Conservation (phyloP, 1,140 invertebrate species). For the Pachypeltis micranthus region DNA sequence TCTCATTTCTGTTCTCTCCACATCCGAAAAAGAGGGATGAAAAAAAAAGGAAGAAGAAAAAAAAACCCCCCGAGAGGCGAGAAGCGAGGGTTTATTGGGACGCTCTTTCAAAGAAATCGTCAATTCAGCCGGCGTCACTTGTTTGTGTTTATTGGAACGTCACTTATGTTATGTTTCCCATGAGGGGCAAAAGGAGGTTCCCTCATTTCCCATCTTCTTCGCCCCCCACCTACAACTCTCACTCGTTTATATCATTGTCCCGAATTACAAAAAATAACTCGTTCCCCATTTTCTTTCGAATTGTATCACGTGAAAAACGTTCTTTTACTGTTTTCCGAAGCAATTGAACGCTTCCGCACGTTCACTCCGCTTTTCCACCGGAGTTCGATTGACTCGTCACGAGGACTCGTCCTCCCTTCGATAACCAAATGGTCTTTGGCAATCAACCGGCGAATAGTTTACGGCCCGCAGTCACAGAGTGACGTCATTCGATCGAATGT, state of each 20-base stretch:
- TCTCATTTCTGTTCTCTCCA: neutral
- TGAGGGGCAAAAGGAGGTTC: constrained; percentile 9
- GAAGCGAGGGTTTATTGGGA: neutral
- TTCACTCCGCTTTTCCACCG: too few species aligned
- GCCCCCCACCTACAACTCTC: neutral
- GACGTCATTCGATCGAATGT: too few species aligned
- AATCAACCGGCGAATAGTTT: too few species aligned
- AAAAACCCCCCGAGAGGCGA: neutral
- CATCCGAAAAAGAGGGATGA: constrained; percentile 3
- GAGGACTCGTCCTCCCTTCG: too few species aligned
- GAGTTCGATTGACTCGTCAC: too few species aligned
- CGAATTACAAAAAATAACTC: constrained; percentile 13
- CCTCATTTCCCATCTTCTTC: constrained; percentile 12
- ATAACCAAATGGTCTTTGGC: too few species aligned
- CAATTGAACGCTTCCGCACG: too few species aligned
- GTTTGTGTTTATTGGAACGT: constrained; percentile 17
- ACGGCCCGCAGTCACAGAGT: too few species aligned
- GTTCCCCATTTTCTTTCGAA: too few species aligned
- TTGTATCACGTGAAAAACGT: too few species aligned
- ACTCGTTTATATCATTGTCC: neutral
- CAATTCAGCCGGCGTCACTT: constrained; percentile 14
- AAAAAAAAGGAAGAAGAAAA: neutral
- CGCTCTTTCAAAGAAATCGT: constrained; percentile 13
- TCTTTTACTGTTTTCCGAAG: too few species aligned
- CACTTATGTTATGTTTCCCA: constrained; percentile 17